Evolutionary conservation across 2,113 vertebrate species (phyloP), one percentile per base, ranked within the genome.

Genomic region (Peromyscus californicus): DNA sequence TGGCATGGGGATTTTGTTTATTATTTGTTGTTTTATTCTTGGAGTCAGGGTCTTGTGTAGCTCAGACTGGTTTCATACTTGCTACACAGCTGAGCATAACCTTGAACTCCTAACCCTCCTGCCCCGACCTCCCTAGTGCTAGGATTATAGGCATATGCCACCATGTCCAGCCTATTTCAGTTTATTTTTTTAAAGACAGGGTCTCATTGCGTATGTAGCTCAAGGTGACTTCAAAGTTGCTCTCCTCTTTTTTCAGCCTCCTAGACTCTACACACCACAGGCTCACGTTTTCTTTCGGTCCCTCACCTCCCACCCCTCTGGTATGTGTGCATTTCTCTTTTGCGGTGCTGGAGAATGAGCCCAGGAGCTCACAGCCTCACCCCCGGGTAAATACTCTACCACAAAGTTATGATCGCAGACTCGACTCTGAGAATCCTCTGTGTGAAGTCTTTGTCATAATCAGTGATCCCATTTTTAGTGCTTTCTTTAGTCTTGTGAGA

Each of bases 401-500:
- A 39, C 8, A 31, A 4, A 31, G 22, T 26, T 54, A n/a, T 33
- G 22, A 24, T 24, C 8, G 9, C 36, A 45, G 70, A 21, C n/a
- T 33, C n/a, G 16, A 24, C 61, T 39, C 10, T 9, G 75, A 67
- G 39, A 94, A 57, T 79, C 92, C 59, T 70, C 7, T 12, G 13
- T 69, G 22, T 57, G 19, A 79, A 36, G 48, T 33, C 22, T 92
- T 69, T 79, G 45, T 94, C 22, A 54, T 1, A 1, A 2, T 39
- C 15, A n/a, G 4, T 78, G 67, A 54, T 54, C 26, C 39, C 67
- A 72, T 9, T 22, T 70, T 93, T 89, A 75, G 15, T 0, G 45
- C 36, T 90, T 96, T 72, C 61, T 87, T 87, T 91, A 69, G 72
- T 48, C 22, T 74, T 39, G 9, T 72, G 57, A 74, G 39, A 89